Percentiles rank a stretch among this genome's conserved stretches.
These are phyloP conservation scores for Troides helena DNA, from an alignment of 2,888 invertebrate genomes.

Conservation along the genomic window DNA sequence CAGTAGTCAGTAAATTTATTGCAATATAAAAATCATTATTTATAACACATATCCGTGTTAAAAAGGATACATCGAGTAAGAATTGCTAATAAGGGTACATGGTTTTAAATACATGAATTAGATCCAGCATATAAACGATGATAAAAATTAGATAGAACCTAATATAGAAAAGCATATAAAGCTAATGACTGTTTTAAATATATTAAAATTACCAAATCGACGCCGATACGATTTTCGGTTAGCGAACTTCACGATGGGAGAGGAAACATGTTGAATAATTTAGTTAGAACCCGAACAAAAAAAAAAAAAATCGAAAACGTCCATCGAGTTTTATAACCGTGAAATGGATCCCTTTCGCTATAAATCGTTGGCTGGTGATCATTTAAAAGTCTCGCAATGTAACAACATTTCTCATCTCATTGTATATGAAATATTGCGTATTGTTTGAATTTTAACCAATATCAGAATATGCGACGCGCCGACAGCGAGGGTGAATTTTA, in stretches of 20 bases:
- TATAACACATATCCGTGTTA: too few species aligned
- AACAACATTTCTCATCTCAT: slow-evolving; percentile 28
- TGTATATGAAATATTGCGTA: slow-evolving; percentile 22
- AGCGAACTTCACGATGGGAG: slow-evolving; percentile 14
- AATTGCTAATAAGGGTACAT: too few species aligned
- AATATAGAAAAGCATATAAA: too few species aligned
- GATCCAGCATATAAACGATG: too few species aligned
- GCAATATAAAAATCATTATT: too few species aligned
- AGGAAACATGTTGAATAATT: slow-evolving; percentile 26
- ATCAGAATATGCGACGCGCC: too few species aligned
- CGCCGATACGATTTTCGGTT: slow-evolving; percentile 1
- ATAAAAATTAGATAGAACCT: too few species aligned
- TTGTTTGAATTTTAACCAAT: slow-evolving; percentile 7
- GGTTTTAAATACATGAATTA: too few species aligned
- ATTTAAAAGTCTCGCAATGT: slow-evolving; percentile 18
- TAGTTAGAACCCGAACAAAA: slow-evolving; percentile 26
- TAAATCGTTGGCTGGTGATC: slow-evolving; percentile 28
- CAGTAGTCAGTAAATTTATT: too few species aligned
- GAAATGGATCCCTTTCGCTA: slow-evolving; percentile 26
- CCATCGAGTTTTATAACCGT: slow-evolving; percentile 25
- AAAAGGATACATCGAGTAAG: too few species aligned
- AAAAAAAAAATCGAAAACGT: slow-evolving; percentile 16
- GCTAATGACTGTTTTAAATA: neutral
- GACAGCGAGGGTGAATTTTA: too few species aligned
- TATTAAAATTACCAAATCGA: slow-evolving; percentile 14